Evolutionary conservation across 2,888 invertebrate genomes (phyloP).

Genomic region (Apodemia duryi): DNA sequence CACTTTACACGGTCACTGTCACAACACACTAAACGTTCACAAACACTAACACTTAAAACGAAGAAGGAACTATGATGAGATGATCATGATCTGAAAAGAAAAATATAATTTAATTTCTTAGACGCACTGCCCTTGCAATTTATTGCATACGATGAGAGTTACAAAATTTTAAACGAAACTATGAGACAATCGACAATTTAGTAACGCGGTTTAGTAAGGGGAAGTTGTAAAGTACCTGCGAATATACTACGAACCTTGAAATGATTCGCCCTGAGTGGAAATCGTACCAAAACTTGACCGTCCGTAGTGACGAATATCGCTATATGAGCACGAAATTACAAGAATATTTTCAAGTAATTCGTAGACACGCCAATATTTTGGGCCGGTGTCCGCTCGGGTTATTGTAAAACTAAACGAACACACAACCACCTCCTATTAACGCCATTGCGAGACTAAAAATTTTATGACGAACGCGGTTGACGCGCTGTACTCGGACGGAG

Average conservation of each 20-base stretch:
- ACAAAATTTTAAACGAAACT: slow-evolving; percentile 61
- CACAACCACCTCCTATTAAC: slow-evolving; percentile 67
- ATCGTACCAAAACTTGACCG: slow-evolving; percentile 80
- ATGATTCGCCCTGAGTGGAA: slow-evolving; percentile 77
- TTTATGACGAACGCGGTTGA: slow-evolving; percentile 39
- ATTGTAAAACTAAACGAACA: slow-evolving; percentile 69
- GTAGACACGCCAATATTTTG: slow-evolving; percentile 79
- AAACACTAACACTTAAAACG: slow-evolving; percentile 66
- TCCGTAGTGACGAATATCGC: slow-evolving; percentile 66
- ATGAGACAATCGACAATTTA: slow-evolving; percentile 58
- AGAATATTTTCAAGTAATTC: slow-evolving; percentile 69
- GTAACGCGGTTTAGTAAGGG: slow-evolving; percentile 63
- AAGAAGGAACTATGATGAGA: slow-evolving; percentile 75
- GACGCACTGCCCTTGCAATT: slow-evolving; percentile 36
- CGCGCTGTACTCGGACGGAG: slow-evolving; percentile 49
- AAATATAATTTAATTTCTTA: slow-evolving; percentile 45
- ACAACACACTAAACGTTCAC: slow-evolving; percentile 64
- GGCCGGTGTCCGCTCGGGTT: slow-evolving; percentile 80
- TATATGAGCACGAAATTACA: slow-evolving; percentile 64
- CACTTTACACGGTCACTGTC: slow-evolving; percentile 63
- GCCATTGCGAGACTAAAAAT: slow-evolving; percentile 76
- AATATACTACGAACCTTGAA: slow-evolving; percentile 78
- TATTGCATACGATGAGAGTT: slow-evolving; percentile 45
- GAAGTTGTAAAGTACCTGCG: slow-evolving; percentile 60
- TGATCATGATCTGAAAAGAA: slow-evolving; percentile 78